Evolutionary conservation across 2,113 vertebrate genomes (phyloP).

Genomic region (Monopterus albus): DNA sequence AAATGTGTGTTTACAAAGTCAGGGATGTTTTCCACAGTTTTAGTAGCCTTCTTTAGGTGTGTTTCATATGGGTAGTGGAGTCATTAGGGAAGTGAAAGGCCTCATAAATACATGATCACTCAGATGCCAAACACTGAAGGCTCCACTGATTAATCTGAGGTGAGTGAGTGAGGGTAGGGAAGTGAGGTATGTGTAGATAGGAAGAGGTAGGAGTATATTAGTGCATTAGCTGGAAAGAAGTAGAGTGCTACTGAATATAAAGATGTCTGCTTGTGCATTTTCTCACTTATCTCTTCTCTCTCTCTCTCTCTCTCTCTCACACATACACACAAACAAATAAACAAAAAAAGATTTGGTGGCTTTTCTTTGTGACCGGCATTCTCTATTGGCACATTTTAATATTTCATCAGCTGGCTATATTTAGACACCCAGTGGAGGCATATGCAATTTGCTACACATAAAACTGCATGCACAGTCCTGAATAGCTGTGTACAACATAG

Average conservation of each 20-base stretch:
- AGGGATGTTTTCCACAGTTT: slow-evolving; percentile 46
- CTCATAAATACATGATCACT: slow-evolving; percentile 77
- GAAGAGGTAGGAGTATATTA: slow-evolving; percentile 3
- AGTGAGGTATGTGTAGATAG: neutral
- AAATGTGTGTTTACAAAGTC: slow-evolving; percentile 32
- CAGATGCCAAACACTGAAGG: slow-evolving; percentile 58
- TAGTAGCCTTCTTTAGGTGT: slow-evolving; percentile 57
- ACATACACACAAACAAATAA: neutral
- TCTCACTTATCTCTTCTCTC: slow-evolving; percentile 9
- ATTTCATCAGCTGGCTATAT: slow-evolving; percentile 63
- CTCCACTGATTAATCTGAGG: slow-evolving; percentile 56
- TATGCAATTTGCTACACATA: neutral
- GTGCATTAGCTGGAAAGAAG: slow-evolving; percentile 17
- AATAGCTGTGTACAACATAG: neutral
- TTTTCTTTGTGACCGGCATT: slow-evolving; percentile 35
- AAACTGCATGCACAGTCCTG: neutral
- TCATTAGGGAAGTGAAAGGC: slow-evolving; percentile 45
- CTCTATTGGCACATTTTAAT: slow-evolving; percentile 65
- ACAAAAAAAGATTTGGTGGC: slow-evolving; percentile 17
- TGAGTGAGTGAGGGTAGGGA: neutral
- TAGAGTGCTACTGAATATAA: slow-evolving; percentile 25
- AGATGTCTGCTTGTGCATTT: slow-evolving; percentile 23
- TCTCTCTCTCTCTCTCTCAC: neutral
- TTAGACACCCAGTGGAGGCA: slow-evolving; percentile 21
- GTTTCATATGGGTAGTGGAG: slow-evolving; percentile 50